phyloP scores from a whole-genome alignment of 2,888 invertebrate genomes.

The Apamea crenata region DNA sequence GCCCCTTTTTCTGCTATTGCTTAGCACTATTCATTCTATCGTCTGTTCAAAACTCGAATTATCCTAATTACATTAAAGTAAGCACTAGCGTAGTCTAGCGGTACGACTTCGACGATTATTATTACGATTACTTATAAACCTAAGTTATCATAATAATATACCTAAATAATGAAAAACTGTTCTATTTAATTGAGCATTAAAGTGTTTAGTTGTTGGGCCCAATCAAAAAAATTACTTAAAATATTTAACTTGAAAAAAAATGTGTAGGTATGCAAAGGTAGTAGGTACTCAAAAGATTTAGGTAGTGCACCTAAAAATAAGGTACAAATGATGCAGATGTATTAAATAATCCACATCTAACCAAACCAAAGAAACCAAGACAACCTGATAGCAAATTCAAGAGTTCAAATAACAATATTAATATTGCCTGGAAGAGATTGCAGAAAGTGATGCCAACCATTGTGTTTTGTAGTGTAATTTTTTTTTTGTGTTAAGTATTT shows the following conservation, averaged over 20 bases:
- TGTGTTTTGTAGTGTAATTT: background rate
- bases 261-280: too few species aligned
- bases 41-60: background rate
- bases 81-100: background rate
- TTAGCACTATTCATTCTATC: background rate
- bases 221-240: background rate
- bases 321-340: background rate
- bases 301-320: background rate
- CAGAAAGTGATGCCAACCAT: background rate
- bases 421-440: background rate
- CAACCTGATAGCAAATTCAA: background rate
- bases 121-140: background rate
- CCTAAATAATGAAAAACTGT: background rate
- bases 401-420: background rate
- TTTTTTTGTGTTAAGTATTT: background rate
- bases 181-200: constrained; percentile 31
- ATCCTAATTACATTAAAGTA: background rate
- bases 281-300: background rate
- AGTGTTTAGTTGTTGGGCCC: background rate
- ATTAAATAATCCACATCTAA: background rate
- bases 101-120: background rate
- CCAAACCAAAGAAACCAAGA: constrained; percentile 1
- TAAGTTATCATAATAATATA: background rate
- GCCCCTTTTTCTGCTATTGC: background rate
- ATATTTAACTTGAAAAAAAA: background rate